Percentiles rank a stretch among this genome's conserved stretches.
phyloP scores from a whole-genome alignment of 2,888 invertebrate genomes.

The Clunio marinus region DNA sequence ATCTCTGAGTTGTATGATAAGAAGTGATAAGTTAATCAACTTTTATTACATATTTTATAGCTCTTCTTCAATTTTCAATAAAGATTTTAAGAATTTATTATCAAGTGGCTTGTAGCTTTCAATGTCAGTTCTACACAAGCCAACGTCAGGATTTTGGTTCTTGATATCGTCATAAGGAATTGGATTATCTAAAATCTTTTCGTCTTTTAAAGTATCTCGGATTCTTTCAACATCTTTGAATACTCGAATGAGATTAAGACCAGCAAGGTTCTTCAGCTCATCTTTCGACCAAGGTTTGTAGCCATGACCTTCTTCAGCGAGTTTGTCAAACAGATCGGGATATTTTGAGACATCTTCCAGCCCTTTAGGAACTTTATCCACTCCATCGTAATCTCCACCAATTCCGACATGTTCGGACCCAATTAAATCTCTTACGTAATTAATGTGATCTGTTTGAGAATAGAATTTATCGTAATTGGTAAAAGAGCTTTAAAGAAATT shows the following conservation, averaged over 20 bases:
- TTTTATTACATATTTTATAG: too few species aligned
- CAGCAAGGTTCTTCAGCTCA: constrained; percentile 53
- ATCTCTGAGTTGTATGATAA: too few species aligned
- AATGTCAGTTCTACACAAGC: constrained; percentile 23
- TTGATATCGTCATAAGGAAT: constrained; percentile 28
- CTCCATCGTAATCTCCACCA: constrained; percentile 55
- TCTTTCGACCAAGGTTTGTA: constrained; percentile 49
- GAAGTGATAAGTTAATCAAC: too few species aligned
- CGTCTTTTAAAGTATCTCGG: constrained; percentile 47
- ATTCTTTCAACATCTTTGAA: constrained; percentile 51
- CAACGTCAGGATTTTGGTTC: neutral
- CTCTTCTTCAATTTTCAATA: neutral
- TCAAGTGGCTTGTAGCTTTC: constrained; percentile 9
- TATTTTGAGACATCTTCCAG: constrained; percentile 69
- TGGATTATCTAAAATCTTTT: constrained; percentile 11
- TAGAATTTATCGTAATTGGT: neutral
- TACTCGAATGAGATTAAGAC: constrained; percentile 53
- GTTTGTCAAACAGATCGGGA: constrained; percentile 64
- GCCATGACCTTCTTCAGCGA: constrained; percentile 44
- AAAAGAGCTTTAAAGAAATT: constrained; percentile 41
- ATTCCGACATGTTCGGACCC: constrained; percentile 55
- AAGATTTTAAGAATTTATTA: neutral
- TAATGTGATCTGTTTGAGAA: constrained; percentile 52
- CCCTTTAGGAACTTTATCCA: constrained; percentile 61
- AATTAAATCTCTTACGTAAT: constrained; percentile 52